A percentile compares a stretch with the other conserved stretches of the same genome.
Conservation (phyloP, 2,888 invertebrate genomes). For the Odontocolon sp. region DNA sequence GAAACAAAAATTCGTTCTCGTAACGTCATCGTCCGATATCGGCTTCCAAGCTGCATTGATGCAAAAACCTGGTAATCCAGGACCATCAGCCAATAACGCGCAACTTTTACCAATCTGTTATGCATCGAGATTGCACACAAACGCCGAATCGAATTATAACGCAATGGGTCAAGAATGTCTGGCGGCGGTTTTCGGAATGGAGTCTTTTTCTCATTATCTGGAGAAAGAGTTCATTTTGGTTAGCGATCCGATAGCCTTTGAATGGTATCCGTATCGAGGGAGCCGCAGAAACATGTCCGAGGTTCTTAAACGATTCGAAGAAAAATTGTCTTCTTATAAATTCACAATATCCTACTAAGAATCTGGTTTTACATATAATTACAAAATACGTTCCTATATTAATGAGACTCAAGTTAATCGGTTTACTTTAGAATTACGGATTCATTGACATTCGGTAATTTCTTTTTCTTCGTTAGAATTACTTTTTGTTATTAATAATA, state of each 20-base stretch:
- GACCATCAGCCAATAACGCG: not conserved
- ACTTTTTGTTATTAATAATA: too few species aligned
- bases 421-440: too few species aligned
- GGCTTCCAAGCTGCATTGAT: conserved; percentile 33
- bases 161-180: conserved; percentile 5
- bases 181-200: conserved; percentile 40
- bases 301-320: too few species aligned
- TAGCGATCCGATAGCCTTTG: conserved; percentile 42
- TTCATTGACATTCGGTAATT: too few species aligned
- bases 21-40: not conserved
- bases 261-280: conserved; percentile 25
- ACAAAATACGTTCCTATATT: too few species aligned
- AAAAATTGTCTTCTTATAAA: too few species aligned
- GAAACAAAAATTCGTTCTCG: conserved; percentile 21
- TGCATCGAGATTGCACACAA: conserved; percentile 30
- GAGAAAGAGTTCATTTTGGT: conserved; percentile 22
- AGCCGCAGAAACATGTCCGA: too few species aligned
- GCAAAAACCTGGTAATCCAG: too few species aligned
- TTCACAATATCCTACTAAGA: too few species aligned
- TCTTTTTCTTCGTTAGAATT: too few species aligned
- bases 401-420: too few species aligned
- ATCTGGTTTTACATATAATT: too few species aligned
- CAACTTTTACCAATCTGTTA: conserved; percentile 29
- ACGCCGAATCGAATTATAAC: conserved; percentile 7
- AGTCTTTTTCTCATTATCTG: conserved; percentile 46